Base-by-base conservation (phyloP, 2,797 vertebrate genomes). In the Cynopterus sphinx region DNA sequence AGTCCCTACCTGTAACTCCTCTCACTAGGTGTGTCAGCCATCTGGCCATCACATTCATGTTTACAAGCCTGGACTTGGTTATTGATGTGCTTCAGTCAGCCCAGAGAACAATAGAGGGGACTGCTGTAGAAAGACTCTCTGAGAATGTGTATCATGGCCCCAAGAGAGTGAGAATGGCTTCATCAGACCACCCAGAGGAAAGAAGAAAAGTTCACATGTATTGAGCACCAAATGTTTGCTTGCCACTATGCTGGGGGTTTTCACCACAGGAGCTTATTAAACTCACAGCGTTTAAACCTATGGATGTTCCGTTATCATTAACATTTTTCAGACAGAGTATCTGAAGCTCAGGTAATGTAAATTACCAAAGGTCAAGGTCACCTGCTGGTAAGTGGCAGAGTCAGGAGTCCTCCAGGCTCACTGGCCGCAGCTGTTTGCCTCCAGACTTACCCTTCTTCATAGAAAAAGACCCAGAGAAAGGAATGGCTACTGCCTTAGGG, bases 361-460 rank as follows among this genome's bases (percentile, higher is more conserved):
- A 1, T 7, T n/a, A 11, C 41, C 43, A 49, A 51, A 51, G 70
- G 87, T 33, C 49, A 26, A 3, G 46, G 55, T 9, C 67, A 41
- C 43, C 39, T 2, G 10, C 43, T 36, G 46, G 6, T 24, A 24
- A 39, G 57, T 16, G 28, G 46, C 74, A 73, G 70, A 74, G 36
- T 39, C 36, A 36, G 51, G 4, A 77, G 1, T 26, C 57, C 7
- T 16, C 43, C 10, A 0, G 12, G 17, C 41, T 43, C 13, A 5
- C 9, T 7, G 46, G 75, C 33, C 10, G 11, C 51, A 19, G 31
- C 53, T 13, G 41, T 24, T 16, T 36, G 43, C 31, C 13, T 19
- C 6, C 21, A 1, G 13, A 9, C 36, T 16, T 0, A 1, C 15
- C 8, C 26, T 21, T 2, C 21, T 51, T 26, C 6, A 0, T 11